Evolutionary conservation across 2,888 invertebrate species (phyloP).

Genomic region (Drosophila tanythrix): DNA sequence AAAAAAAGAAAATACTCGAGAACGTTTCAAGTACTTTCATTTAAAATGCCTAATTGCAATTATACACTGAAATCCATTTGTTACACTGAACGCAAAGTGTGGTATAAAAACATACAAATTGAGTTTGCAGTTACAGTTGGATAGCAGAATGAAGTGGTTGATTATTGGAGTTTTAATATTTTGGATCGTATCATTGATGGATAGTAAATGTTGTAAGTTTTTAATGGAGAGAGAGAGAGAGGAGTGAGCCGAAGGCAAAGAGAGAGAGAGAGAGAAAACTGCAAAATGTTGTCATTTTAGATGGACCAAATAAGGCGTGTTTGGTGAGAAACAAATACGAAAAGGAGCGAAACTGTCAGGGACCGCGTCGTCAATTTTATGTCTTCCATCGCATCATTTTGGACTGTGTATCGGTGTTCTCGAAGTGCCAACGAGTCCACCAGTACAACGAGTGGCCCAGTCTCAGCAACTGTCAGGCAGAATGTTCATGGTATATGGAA

Average conservation of each 20-base stretch:
- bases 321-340: conserved; percentile 44
- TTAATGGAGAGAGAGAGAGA: background rate
- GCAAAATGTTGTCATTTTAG: conserved; percentile 13
- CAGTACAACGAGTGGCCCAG: conserved; percentile 36
- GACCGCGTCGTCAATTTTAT: conserved; percentile 40
- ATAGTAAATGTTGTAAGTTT: conserved; percentile 27
- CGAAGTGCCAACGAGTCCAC: conserved; percentile 20
- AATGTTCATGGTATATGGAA: conserved; percentile 43
- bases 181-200: conserved; percentile 23
- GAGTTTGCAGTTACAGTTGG: background rate
- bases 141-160: conserved; percentile 34
- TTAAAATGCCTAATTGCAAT: conserved; percentile 4
- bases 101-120: background rate
- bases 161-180: conserved; percentile 2
- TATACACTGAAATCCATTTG: conserved; percentile 30
- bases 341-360: conserved; percentile 24
- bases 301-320: conserved; percentile 28
- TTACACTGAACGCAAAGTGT: background rate
- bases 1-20: background rate
- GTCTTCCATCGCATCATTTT: conserved; percentile 52
- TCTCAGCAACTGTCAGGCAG: conserved; percentile 12
- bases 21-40: conserved; percentile 29
- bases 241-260: background rate
- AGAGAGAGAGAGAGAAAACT: background rate
- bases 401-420: conserved; percentile 44